These are phyloP conservation scores for Stenotaenia linearis DNA, from an alignment of 2,888 invertebrate species.

Conservation along the genomic window DNA sequence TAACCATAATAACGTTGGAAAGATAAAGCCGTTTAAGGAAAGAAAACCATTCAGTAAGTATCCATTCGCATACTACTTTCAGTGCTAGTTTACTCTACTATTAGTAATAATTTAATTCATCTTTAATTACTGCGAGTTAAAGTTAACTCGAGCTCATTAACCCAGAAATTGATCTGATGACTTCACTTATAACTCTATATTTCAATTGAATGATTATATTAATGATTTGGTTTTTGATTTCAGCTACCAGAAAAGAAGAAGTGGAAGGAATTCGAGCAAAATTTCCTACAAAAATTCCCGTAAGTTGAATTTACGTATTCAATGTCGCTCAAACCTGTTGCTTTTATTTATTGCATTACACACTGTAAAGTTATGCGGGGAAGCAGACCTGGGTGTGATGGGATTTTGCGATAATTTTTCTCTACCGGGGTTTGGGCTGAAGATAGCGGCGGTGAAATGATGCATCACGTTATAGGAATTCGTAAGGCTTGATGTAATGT, in stretches of 20 bases:
- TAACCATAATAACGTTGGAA: slow-evolving; percentile 40
- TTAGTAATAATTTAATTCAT: no score
- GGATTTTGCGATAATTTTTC: neutral
- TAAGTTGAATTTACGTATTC: slow-evolving; percentile 54
- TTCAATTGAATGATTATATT: neutral
- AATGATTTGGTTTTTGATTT: slow-evolving; percentile 41
- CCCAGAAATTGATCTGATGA: neutral
- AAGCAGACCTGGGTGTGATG: neutral
- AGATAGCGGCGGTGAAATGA: neutral
- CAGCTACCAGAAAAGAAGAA: slow-evolving; percentile 67
- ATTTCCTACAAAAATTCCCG: slow-evolving; percentile 75
- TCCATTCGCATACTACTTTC: no score
- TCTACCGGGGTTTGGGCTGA: neutral
- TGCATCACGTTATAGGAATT: neutral
- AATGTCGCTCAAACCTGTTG: no score
- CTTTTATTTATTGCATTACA: no score
- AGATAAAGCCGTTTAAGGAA: slow-evolving; percentile 47
- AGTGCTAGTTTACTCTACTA: no score
- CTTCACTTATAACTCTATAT: neutral
- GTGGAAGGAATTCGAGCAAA: slow-evolving; percentile 68
- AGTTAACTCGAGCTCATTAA: neutral
- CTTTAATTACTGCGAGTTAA: no score
- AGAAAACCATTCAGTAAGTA: slow-evolving; percentile 48
- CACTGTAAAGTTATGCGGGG: neutral
- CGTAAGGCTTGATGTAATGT: neutral